Conservation (phyloP, 2,797 vertebrate genomes). For the Lepus townsendii region DNA sequence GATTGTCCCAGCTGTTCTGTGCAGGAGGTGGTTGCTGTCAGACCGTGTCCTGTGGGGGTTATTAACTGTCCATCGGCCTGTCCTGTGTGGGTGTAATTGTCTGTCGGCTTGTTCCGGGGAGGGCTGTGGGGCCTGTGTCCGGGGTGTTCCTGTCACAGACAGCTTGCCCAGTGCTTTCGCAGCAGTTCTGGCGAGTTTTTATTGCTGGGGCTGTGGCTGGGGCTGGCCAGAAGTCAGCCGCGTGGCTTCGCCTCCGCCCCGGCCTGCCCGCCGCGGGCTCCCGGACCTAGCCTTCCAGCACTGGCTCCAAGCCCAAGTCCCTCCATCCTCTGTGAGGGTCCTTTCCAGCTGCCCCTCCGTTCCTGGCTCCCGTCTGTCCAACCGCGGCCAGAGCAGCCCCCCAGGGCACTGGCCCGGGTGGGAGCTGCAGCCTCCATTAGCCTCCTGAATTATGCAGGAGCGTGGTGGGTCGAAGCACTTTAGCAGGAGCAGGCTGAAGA, state of each 20-base stretch:
- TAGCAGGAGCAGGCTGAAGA: conserved; percentile 60
- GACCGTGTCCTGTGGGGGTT: conserved; percentile 72
- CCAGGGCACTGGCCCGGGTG: conserved; percentile 80
- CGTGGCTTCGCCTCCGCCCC: not conserved
- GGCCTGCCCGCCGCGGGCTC: not conserved
- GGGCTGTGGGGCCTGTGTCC: conserved; percentile 47
- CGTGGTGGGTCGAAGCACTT: conserved; percentile 85
- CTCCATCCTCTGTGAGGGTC: conserved; percentile 23
- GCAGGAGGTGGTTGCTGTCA: conserved; percentile 69
- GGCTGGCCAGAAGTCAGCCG: not conserved
- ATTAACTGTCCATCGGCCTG: conserved; percentile 70
- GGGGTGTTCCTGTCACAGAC: conserved; percentile 23
- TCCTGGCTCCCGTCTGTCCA: conserved; percentile 79
- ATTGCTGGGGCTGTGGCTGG: not conserved
- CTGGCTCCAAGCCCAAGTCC: not conserved
- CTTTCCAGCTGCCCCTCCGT: not conserved
- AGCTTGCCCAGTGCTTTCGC: conserved; percentile 16
- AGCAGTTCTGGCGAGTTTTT: not conserved
- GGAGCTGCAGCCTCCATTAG: conserved; percentile 87
- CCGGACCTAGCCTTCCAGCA: not conserved
- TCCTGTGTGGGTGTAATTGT: conserved; percentile 80
- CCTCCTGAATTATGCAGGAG: conserved; percentile 91
- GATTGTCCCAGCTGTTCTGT: conserved; percentile 45
- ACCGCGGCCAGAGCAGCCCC: conserved; percentile 69
- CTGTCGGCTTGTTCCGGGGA: conserved; percentile 71